phyloP scores from a whole-genome alignment of 2,888 invertebrate species.

The Aethes cnicana region DNA sequence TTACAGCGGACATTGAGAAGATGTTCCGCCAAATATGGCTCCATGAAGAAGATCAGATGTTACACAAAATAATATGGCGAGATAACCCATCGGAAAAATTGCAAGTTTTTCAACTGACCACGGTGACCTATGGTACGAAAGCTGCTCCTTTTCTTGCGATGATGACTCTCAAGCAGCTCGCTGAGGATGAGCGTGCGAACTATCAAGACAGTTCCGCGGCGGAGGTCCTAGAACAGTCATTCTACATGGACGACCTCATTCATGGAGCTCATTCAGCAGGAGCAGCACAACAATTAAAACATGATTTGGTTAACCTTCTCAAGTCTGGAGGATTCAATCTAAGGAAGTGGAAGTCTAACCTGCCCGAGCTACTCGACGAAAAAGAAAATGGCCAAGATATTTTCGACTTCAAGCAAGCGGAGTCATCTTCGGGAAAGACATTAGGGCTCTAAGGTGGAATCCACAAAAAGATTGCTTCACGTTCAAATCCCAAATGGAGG shows the following conservation, averaged over 20 bases:
- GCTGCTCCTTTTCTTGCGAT: slow-evolving; percentile 12
- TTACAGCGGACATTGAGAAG: slow-evolving; percentile 32
- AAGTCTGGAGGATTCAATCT: slow-evolving; percentile 32
- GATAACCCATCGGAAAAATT: background rate
- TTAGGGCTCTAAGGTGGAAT: slow-evolving; percentile 15
- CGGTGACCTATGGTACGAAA: slow-evolving; percentile 35
- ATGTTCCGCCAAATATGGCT: slow-evolving; percentile 30
- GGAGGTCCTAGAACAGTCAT: background rate
- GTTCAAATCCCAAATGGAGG: slow-evolving; percentile 7
- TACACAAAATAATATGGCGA: background rate
- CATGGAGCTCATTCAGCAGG: slow-evolving; percentile 29
- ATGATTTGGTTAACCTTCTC: slow-evolving; percentile 25
- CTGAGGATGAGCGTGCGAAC: background rate
- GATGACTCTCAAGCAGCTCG: slow-evolving; percentile 6
- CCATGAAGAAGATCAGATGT: slow-evolving; percentile 17
- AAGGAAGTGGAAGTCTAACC: slow-evolving; percentile 15
- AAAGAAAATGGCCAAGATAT: background rate
- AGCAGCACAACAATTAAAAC: slow-evolving; percentile 11
- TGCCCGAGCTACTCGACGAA: slow-evolving; percentile 1
- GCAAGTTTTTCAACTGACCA: slow-evolving; percentile 2
- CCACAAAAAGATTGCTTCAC: slow-evolving; percentile 14
- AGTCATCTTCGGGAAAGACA: slow-evolving; percentile 16
- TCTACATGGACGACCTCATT: slow-evolving; percentile 18
- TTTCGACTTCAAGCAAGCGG: slow-evolving; percentile 22
- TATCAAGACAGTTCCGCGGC: slow-evolving; percentile 16